phyloP scores from a whole-genome alignment of 1,140 invertebrate species.

The Ditylenchus dipsaci region DNA sequence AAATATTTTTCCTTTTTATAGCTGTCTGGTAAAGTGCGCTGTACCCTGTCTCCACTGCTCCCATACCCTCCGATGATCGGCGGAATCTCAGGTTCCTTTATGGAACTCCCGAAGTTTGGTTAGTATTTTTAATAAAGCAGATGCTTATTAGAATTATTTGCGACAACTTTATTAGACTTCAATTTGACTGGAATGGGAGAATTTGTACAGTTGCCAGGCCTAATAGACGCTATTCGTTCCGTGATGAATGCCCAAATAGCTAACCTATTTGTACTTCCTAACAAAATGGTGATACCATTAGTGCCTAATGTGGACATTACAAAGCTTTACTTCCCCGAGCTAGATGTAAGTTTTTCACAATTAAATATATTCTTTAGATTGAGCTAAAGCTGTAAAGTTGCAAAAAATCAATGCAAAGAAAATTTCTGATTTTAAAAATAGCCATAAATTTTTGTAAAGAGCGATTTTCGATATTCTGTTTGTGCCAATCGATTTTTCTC shows the following conservation, averaged over 20 bases:
- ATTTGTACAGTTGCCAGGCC: slow-evolving; percentile 53
- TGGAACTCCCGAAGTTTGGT: slow-evolving; percentile 53
- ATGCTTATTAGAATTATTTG: slow-evolving; percentile 4
- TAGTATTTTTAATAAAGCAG: background rate
- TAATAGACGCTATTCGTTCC: slow-evolving; percentile 55
- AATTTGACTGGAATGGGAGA: slow-evolving; percentile 58
- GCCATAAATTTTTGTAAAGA: too few relatives aligned
- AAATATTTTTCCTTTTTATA: slow-evolving; percentile 10
- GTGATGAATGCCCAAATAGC: slow-evolving; percentile 40
- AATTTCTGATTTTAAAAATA: too few relatives aligned
- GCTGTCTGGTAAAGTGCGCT: slow-evolving; percentile 56
- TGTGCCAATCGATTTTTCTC: too few relatives aligned
- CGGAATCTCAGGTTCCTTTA: slow-evolving; percentile 51
- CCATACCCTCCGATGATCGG: slow-evolving; percentile 57
- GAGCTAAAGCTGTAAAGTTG: too few relatives aligned
- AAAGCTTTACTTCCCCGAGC: slow-evolving; percentile 56
- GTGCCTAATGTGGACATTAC: slow-evolving; percentile 54
- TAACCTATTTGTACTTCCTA: slow-evolving; percentile 53
- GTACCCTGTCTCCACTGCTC: slow-evolving; percentile 50
- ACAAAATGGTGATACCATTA: slow-evolving; percentile 54
- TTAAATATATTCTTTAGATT: too few relatives aligned
- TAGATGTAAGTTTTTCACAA: slow-evolving; percentile 46
- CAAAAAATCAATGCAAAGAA: too few relatives aligned
- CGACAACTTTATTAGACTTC: slow-evolving; percentile 37
- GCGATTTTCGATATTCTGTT: too few relatives aligned